Evolutionary conservation across 2,797 vertebrate genomes (phyloP), one percentile per base, ranked within the genome.

Genomic region (Poeciliopsis infans): DNA sequence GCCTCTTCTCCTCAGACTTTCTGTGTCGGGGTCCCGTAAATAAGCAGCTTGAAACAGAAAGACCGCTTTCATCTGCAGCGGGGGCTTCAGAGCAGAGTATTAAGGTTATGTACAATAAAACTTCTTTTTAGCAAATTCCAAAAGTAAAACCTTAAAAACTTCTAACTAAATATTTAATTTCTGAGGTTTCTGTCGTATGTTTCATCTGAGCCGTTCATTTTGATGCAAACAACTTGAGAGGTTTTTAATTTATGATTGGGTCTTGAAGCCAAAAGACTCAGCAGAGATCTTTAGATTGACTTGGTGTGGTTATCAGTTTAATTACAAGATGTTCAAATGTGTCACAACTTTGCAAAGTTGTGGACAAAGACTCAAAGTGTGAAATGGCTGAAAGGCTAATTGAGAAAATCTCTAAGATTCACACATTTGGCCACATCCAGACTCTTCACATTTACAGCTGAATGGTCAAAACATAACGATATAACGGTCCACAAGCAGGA

Each of bases 21-120:
- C 41, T 47, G 46, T 46, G 74, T 66, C 53, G 20, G 16, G 39
- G 57, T 72, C 59, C 75, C 72, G 51, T 28, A 82, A 79, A 74
- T 41, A 46, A n/a, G 7, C n/a, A 49, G 45, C 75, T 64, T 55
- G 3, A 64, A 64, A 68, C 18, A 46, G 70, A 77, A 18, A 51
- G 3, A 43, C 6, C 1, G 43, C 49, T 59, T 72, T 71, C 74
- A 76, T 70, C 73, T 45, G n/a, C 78, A 79, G 28, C 46, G 13
- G 59, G 20, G 49, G 68, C 20, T 46, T 80, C 18, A 20, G 4
- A 74, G 47, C 7, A 33, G 33, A 1, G 33, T 0, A 51, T 68
- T 39, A 33, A 61, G 28, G 45, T 15, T 68, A 46, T 39, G 36
- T 51, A 43, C 12, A 16, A 31, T 39, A n/a, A 73, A 66, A 39